phyloP scores from a whole-genome alignment of 2,888 invertebrate genomes.

The Asteroscopus sphinx region DNA sequence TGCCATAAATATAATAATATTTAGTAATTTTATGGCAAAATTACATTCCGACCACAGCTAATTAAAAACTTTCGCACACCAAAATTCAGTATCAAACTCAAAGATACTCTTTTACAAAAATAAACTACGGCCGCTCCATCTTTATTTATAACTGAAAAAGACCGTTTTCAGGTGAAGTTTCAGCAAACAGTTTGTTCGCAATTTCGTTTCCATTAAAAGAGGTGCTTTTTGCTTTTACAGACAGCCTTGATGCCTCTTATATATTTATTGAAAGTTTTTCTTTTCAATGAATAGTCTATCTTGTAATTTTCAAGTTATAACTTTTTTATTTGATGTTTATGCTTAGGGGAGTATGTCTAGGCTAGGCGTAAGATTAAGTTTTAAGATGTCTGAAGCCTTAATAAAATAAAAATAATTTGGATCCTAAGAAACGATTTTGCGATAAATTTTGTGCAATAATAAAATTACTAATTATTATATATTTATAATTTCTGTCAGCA shows the following conservation, averaged over 20 bases:
- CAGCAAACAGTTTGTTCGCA: constrained; percentile 35
- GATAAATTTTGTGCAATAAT: no score
- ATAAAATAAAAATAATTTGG: no score
- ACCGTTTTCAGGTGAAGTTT: constrained; percentile 33
- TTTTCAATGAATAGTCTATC: constrained; percentile 11
- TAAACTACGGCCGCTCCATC: constrained; percentile 8
- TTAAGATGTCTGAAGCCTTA: no score
- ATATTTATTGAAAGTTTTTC: constrained; percentile 16
- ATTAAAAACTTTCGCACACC: background rate
- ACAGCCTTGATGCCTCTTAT: constrained; percentile 1
- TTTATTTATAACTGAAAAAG: constrained; percentile 34
- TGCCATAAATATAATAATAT: no score
- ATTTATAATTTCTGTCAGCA: no score
- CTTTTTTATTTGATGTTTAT: no score
- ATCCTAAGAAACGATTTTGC: no score
- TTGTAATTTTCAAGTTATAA: background rate
- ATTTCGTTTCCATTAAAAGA: constrained; percentile 37
- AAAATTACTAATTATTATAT: no score
- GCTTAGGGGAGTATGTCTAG: no score
- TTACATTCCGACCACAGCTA: background rate
- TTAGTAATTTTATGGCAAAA: no score
- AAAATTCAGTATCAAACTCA: constrained; percentile 5
- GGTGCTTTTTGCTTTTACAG: constrained; percentile 6
- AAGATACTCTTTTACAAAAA: constrained; percentile 2
- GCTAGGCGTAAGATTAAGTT: no score